A percentile compares a stretch with the other conserved stretches of the same genome.
phyloP scores from a whole-genome alignment of 64 coral and sea anemone genomes.

The Montipora efflorescens region DNA sequence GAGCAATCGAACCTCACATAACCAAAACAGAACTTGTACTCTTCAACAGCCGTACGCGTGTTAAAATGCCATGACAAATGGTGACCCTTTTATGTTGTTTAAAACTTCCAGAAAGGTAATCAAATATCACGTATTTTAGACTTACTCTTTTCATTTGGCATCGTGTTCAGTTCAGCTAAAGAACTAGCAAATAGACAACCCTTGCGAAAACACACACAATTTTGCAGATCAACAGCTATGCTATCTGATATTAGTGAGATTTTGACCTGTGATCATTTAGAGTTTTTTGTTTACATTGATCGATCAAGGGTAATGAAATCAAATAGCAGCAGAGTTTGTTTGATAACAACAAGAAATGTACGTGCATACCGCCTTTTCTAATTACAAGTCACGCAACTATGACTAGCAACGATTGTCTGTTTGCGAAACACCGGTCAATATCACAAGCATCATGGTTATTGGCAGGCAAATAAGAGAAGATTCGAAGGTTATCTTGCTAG shows the following conservation, averaged over 20 bases:
- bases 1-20: not conserved
- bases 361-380: not conserved
- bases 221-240: not conserved
- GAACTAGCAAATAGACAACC: not conserved
- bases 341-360: constrained; percentile 18
- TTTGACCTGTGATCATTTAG: constrained; percentile 34
- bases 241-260: constrained; percentile 3
- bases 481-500: not conserved
- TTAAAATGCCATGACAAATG: not conserved
- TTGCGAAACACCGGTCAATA: not conserved
- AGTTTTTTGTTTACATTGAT: constrained; percentile 10
- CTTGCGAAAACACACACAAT: not conserved
- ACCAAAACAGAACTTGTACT: not conserved
- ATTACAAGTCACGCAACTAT: constrained; percentile 25
- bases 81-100: not conserved
- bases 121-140: constrained; percentile 10
- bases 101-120: not conserved
- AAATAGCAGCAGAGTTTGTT: not conserved
- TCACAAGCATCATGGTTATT: not conserved
- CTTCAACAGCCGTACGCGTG: not conserved
- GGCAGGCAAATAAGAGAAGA: not conserved
- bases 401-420: constrained; percentile 15
- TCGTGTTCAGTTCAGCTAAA: not conserved
- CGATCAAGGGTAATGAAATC: constrained; percentile 2
- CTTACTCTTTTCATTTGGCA: constrained; percentile 41